These are phyloP conservation scores for Drosophila mauritiana DNA, from an alignment of 1,140 invertebrate genomes.

Conservation along the genomic window DNA sequence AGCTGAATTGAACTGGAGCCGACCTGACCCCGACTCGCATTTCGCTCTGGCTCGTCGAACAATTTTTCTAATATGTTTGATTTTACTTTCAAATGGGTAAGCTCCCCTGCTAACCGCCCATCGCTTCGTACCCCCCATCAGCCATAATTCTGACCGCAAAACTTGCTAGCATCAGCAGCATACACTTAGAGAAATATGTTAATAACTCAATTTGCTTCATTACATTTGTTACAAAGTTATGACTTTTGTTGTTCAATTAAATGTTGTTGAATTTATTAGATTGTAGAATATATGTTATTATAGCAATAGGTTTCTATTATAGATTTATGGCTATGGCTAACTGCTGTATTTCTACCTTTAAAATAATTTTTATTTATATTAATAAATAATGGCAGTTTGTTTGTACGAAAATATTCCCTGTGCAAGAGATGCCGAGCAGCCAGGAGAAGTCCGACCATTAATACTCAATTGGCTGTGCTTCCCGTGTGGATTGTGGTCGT, in stretches of 20 bases:
- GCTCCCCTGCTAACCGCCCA: conserved; percentile 25
- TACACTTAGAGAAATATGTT: background rate
- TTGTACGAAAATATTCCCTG: no score
- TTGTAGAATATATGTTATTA: background rate
- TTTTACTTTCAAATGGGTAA: conserved; percentile 81
- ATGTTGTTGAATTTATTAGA: no score
- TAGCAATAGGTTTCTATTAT: no score
- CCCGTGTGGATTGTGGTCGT: conserved; percentile 77
- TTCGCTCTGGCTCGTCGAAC: conserved; percentile 29
- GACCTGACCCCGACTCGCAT: conserved; percentile 18
- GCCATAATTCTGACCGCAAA: conserved; percentile 75
- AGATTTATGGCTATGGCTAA: no score
- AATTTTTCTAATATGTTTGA: conserved; percentile 80
- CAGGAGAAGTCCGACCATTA: conserved; percentile 74
- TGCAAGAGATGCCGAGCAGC: conserved; percentile 40
- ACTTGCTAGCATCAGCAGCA: conserved; percentile 76
- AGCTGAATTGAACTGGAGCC: conserved; percentile 9
- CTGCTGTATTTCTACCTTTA: no score
- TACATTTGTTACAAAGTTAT: background rate
- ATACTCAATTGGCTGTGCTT: conserved; percentile 83
- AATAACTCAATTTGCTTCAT: no score
- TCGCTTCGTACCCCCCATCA: background rate
- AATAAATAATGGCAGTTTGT: no score
- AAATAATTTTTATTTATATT: no score
- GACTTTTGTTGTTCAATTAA: background rate